Base-by-base conservation (phyloP, 1,140 invertebrate genomes). In the Leucophenga varia region DNA sequence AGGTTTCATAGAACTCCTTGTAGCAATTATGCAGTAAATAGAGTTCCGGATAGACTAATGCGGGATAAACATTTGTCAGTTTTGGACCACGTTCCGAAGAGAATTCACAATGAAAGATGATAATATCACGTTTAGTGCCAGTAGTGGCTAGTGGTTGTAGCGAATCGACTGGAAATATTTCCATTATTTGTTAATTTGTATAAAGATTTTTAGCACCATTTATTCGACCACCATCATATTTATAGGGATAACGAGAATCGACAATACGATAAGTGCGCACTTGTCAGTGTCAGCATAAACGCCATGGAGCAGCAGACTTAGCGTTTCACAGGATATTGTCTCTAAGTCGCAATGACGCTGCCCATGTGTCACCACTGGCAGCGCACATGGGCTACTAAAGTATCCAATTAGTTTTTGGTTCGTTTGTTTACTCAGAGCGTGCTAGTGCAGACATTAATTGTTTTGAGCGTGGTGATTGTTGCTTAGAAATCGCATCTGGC, bases 51-150 rank as follows among this genome's bases (percentile, higher is more conserved):
- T 95, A 97, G 60, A 89, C 80, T 0, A 99, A 78, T 0, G 80
- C 78, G 0, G 97, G 97, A 76, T 98, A 99, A 47, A 79, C 80
- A 30, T 90, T 84, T 32, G 84, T 83, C 82, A 97, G 77, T 49
- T 84, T 90, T 1, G 97, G 97, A 12, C 90, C 97, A 30, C 97
- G 80, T 76, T 98, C 90, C 47, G 91, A 89, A 0, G 94, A 97
- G 77, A 97, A 99, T 78, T 99, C 97, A 75, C 97, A 99, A 74
- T 99, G 97, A 68, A 99, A 99, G 3, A 99, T 87, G 7, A 98
- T 74, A 37, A 98, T 87, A 18, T 83, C 77, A 5, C 87, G 75
- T 41, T 86, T n/a, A n/a, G n/a, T n/a, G n/a, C n/a, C n/a, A n/a
- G n/a, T n/a, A n/a, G n/a, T n/a, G n/a, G n/a, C 72, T 7, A 21